These are phyloP conservation scores for Myioborus melanocephalus DNA, from an alignment of 2,797 vertebrate genomes.

Conservation along the genomic window DNA sequence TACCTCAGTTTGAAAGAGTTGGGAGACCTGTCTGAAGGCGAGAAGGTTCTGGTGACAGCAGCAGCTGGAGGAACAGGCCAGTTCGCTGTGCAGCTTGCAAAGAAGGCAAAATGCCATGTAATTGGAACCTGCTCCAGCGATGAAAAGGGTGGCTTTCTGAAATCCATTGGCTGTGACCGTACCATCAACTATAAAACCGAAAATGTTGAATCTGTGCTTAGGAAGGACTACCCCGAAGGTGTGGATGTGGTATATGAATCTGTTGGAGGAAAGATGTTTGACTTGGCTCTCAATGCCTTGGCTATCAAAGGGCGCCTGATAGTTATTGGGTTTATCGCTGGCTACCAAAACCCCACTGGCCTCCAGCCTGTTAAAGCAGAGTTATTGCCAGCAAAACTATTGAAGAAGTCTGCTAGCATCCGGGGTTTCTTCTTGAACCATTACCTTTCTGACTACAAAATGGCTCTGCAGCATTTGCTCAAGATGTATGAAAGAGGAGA, in stretches of 20 bases:
- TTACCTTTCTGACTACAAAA: slow-evolving; percentile 81
- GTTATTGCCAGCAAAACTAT: slow-evolving; percentile 83
- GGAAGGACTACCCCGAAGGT: slow-evolving; percentile 82
- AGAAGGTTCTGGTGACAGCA: slow-evolving; percentile 89
- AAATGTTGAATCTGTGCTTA: slow-evolving; percentile 78
- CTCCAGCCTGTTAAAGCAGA: slow-evolving; percentile 76
- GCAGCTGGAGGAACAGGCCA: slow-evolving; percentile 92
- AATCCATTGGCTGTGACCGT: slow-evolving; percentile 86
- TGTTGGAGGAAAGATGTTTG: slow-evolving; percentile 85
- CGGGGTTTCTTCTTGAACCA: slow-evolving; percentile 90
- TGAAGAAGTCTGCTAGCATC: slow-evolving; percentile 88
- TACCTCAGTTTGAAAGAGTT: slow-evolving; percentile 86
- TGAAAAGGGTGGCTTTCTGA: slow-evolving; percentile 87
- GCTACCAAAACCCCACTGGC: slow-evolving; percentile 86
- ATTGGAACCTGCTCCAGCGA: slow-evolving; percentile 90
- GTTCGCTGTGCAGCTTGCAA: slow-evolving; percentile 91
- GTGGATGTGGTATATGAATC: slow-evolving; percentile 90
- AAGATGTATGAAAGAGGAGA: slow-evolving; percentile 80
- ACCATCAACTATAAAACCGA: slow-evolving; percentile 88
- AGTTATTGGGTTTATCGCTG: slow-evolving; percentile 89
- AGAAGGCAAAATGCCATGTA: slow-evolving; percentile 87
- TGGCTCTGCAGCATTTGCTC: slow-evolving; percentile 82
- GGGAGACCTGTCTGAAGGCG: slow-evolving; percentile 82
- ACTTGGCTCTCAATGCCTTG: slow-evolving; percentile 83
- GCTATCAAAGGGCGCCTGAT: slow-evolving; percentile 85